Percentiles rank a stretch among this genome's conserved stretches.
These are phyloP conservation scores for Ophthalmolycus amberensis DNA, from an alignment of 2,113 vertebrate genomes.

Conservation along the genomic window DNA sequence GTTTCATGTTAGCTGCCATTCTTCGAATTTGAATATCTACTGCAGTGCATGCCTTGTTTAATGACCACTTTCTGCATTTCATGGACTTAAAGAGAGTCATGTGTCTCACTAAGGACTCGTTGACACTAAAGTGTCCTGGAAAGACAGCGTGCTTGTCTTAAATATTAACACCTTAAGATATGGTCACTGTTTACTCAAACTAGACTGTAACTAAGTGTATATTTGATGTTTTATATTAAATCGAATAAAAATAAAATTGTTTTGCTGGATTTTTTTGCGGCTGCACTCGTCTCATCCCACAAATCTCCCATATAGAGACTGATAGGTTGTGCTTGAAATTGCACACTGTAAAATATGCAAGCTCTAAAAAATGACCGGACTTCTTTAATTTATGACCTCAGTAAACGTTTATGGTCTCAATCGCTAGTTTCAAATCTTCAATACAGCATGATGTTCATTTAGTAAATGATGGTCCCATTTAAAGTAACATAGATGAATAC, in stretches of 20 bases:
- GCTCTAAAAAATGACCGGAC: too few relatives aligned
- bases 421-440: too few relatives aligned
- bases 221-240: slow-evolving; percentile 69
- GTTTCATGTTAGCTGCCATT: slow-evolving; percentile 72
- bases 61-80: slow-evolving; percentile 58
- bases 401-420: too few relatives aligned
- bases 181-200: slow-evolving; percentile 24
- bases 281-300: not conserved
- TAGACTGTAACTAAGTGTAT: slow-evolving; percentile 63
- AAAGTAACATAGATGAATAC: too few relatives aligned
- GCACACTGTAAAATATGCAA: too few relatives aligned
- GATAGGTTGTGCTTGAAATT: not conserved
- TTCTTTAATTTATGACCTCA: too few relatives aligned
- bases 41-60: slow-evolving; percentile 68
- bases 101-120: slow-evolving; percentile 14
- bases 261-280: slow-evolving; percentile 12
- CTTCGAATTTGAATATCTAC: slow-evolving; percentile 59
- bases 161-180: slow-evolving; percentile 16
- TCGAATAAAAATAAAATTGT: slow-evolving; percentile 46
- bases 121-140: slow-evolving; percentile 8
- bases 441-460: not conserved
- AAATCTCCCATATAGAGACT: not conserved
- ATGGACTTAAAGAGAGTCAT: slow-evolving; percentile 31
- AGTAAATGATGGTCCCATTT: not conserved
- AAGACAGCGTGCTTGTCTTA: slow-evolving; percentile 13